These are phyloP conservation scores for Nannospalax galili DNA, from an alignment of 2,113 vertebrate species.

Conservation along the genomic window DNA sequence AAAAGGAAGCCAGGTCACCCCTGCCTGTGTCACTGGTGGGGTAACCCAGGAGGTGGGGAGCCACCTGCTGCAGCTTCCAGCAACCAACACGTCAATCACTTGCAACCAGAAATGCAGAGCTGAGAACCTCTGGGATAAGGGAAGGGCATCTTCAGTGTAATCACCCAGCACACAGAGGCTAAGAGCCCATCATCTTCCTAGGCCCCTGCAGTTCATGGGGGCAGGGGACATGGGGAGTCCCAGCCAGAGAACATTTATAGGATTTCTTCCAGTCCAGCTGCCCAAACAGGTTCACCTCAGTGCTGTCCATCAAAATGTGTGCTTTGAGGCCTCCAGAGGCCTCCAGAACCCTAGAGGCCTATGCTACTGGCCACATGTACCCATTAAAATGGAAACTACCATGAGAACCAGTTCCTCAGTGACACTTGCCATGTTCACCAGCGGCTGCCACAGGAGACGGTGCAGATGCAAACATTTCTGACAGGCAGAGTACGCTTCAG, in stretches of 20 bases:
- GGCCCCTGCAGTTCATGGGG: background rate
- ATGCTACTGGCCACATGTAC: rapidly evolving
- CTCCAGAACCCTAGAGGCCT: rapidly evolving
- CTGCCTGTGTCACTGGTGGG: conserved; percentile 58
- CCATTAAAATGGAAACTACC: background rate
- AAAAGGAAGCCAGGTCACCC: conserved; percentile 62
- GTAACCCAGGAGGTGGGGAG: conserved; percentile 54
- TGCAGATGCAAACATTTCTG: rapidly evolving
- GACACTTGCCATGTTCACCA: rapidly evolving
- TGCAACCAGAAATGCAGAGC: background rate
- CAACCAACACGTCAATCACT: background rate
- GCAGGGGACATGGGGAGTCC: background rate
- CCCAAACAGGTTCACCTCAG: background rate
- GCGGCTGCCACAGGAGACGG: rapidly evolving
- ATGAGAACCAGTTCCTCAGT: background rate
- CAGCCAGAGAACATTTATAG: background rate
- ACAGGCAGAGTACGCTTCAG: rapidly evolving
- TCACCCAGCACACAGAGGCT: background rate
- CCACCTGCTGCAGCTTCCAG: conserved; percentile 29
- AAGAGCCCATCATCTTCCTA: background rate
- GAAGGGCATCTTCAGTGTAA: background rate
- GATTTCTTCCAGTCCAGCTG: background rate
- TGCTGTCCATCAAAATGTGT: background rate
- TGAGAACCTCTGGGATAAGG: background rate
- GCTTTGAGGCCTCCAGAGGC: background rate